Base-by-base conservation (phyloP, 2,113 vertebrate species). In the Apodemus speciosus region DNA sequence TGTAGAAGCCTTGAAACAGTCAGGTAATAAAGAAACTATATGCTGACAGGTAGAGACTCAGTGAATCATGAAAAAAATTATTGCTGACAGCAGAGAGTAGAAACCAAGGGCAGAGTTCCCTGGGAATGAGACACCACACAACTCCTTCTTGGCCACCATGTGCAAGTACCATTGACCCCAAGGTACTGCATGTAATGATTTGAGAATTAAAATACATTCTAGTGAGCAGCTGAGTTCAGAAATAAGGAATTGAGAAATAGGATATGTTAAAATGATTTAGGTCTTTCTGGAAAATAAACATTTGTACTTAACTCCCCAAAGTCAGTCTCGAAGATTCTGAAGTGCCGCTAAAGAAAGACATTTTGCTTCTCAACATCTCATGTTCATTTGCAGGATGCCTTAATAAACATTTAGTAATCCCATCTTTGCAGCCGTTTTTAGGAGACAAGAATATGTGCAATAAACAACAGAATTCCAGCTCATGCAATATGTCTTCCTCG, bases 391-490 rank as follows among this genome's bases (percentile, higher is more conserved):
- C 27, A 92, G 89, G 68, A 85, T 76, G 92, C 38, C 56, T 91
- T 90, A 88, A 94, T 86, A 84, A 94, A 79, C 66, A 73, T 72
- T 85, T 75, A 94, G 84, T 84, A 83, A 85, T 92, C 16, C 83
- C 93, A 51, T 15, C 49, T n/a, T 58, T 89, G 15, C 35, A 91
- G 15, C 6, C 38, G 80, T 95, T 73, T 91, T 72, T 85, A 87
- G 43, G 43, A 95, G 62, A 86, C 43, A 11, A 92, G 89, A 85
- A 38, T 68, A 35, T 32, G 58, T 66, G 14, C 66, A 86, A 13
- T 90, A 89, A 92, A 89, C 49, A 92, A 72, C 21, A 85, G 21
- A 85, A 60, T 23, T 87, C 62, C 38, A 88, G 35, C 69, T 49
- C 68, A 80, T 25, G 27, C 15, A 40, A 16, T 79, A 58, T 51